These are phyloP conservation scores for Chymomyza costata DNA, from an alignment of 1,140 invertebrate genomes.

Conservation along the genomic window DNA sequence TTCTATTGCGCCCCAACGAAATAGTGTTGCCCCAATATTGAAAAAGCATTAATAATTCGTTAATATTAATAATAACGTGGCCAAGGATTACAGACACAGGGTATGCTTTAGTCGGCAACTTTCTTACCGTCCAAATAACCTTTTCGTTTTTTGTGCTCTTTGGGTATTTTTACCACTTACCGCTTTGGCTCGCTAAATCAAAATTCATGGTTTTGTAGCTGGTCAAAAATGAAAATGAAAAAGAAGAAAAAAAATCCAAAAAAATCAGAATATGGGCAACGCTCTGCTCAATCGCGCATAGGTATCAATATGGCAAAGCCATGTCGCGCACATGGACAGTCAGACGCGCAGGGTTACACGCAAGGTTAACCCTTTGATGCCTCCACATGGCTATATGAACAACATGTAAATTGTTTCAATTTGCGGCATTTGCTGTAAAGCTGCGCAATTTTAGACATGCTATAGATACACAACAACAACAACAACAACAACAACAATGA, in stretches of 20 bases:
- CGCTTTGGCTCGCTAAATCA: slow-evolving; percentile 52
- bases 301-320: slow-evolving; percentile 49
- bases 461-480: slow-evolving; percentile 48
- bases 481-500: no score
- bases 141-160: slow-evolving; percentile 13
- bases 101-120: no score
- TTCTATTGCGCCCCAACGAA: no score
- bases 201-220: slow-evolving; percentile 67
- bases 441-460: slow-evolving; percentile 70
- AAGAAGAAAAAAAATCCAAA: no score
- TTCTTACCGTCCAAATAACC: no score
- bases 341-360: slow-evolving; percentile 38
- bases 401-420: slow-evolving; percentile 73
- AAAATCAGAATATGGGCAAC: no score
- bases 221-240: no score
- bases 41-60: no score
- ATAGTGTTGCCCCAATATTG: no score
- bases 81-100: no score
- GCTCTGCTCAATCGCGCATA: slow-evolving; percentile 30
- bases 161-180: slow-evolving; percentile 6
- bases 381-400: slow-evolving; percentile 62
- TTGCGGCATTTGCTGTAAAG: slow-evolving; percentile 71
- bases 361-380: slow-evolving; percentile 69
- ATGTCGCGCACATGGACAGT: neutral
- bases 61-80: no score